Evolutionary conservation across 64 coral and sea anemone species (phyloP), one percentile per base, ranked within the genome.

Genomic region (Actinia equina): DNA sequence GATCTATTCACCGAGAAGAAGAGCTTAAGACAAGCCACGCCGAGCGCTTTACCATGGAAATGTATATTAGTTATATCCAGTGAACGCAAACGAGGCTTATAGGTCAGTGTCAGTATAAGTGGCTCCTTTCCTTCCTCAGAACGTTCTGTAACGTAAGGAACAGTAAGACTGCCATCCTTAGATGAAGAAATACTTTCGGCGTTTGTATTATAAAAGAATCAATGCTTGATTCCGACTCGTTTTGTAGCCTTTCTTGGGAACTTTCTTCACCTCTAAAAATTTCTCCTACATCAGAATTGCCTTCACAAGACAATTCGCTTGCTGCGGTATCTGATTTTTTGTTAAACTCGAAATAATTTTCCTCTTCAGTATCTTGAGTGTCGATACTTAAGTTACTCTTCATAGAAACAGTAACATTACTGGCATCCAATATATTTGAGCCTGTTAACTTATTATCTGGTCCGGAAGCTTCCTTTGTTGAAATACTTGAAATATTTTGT

Each of bases 11-110:
- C 74, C 17, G 67, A 49, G 17, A 85, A 88, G 43, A 97, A 97
- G 2, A 97, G 17, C 62, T 93, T 97, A 70, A 97, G 59, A 77
- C 94, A 97, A 13, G 85, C 88, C 17, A 54, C 30, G 52, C 91
- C 94, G 13, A 97, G 30, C 14, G 65, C 71, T 71, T 88, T 93
- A 78, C 85, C 93, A 13, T 90, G 94, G 65, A 90, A 93, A 60
- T 55, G 43, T 4, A 97, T 93, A 84, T 51, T 87, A 67, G 83
- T 97, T 0, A 93, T 87, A 82, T 97, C 94, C 22, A 97, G 62
- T 45, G 63, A 88, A 53, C 80, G 77, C 56, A 97, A 90, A 30
- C 89, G 89, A 49, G 94, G 94, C 30, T 85, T 85, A 15, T 60
- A 59, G 83, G 52, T 52, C 78, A 81, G 49, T n/a, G n/a, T 42